Conservation (phyloP, 2,113 vertebrate species). For the human region GRCh38 chrX:21621001-21621500, state of each 20-base stretch:
- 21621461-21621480: background rate
- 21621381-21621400: background rate
- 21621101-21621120: background rate
- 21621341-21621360: background rate
- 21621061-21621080: background rate
- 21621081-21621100: conserved; percentile 2
- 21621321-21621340: conserved; percentile 20
- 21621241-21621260: conserved; percentile 27
- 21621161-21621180: background rate
- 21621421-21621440: conserved; percentile 13
- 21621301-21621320: background rate
- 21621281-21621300: conserved; percentile 7
- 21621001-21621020: background rate
- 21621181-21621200: background rate
- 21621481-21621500: background rate
- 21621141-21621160: background rate
- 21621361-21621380: conserved; percentile 41
- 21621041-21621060: background rate
- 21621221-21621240: background rate
- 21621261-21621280: background rate
- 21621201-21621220: background rate
- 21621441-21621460: conserved; percentile 17
- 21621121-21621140: background rate
- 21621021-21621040: background rate
- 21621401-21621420: conserved; percentile 8